Base-by-base conservation (phyloP, 53 echinoderm and acorn worm species). In the Henricia sp. region DNA sequence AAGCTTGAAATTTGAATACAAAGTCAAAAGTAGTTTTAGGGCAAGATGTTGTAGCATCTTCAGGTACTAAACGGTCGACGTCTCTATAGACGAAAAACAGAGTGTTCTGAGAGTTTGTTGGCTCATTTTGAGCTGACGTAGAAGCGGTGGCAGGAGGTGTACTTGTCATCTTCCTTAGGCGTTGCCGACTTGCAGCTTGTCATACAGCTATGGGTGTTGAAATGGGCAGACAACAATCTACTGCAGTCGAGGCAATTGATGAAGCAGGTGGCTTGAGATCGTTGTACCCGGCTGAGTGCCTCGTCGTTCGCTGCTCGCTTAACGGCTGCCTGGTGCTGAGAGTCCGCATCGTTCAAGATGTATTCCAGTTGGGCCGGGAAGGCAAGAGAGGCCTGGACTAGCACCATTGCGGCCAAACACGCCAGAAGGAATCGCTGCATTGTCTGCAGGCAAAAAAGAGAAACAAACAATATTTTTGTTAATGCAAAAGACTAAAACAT, bases 191-290 rank as follows among this genome's bases (percentile, higher is more conserved):
- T 63, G 80, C 80, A 80, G 64, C 48, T 28, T 27, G 63, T 80
- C 80, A 80, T 80, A 34, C 80, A 80, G 43, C 29, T 59, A 34
- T 80, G 54, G 2, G 80, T 64, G 35, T 80, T 43, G 80, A 80
- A 80, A 13, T n/a, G 44, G 30, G 46, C 64, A 24, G 52, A 52
- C 80, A 63, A 80, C 29, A 26, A 32, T 37, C 27, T 44, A 0
- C 80, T 50, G 32, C 80, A 80, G 48, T 59, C 43, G 50, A 80
- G 44, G 80, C 80, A 80, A 64, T 80, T 80, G 30, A 64, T 80
- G 46, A 50, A 63, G 43, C 80, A 80, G 43, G 63, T 80, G 8
- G 59, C 80, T 34, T 36, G 63, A 5, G 80, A 80, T 35, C 80
- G 46, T 14, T 64, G 64, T 10, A 80, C 64, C 48, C 80, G 32